Conservation (phyloP, 2,888 invertebrate genomes). For the Alitta virens region DNA sequence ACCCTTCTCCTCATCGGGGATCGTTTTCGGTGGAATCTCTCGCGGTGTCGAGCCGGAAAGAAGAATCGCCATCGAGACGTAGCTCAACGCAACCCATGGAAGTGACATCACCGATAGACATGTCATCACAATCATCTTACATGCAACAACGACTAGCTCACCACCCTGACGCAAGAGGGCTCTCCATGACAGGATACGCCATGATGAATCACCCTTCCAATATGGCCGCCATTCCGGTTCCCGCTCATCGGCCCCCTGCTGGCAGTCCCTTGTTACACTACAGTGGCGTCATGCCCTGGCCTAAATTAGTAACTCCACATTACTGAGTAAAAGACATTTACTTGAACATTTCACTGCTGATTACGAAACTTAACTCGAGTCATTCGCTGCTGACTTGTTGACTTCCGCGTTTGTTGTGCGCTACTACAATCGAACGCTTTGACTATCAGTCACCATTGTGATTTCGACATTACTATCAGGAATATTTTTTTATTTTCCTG, state of each 20-base stretch:
- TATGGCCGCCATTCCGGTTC: constrained; percentile 8
- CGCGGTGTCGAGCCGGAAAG: constrained; percentile 8
- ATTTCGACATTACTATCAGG: no score
- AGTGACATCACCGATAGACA: not conserved
- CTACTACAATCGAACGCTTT: no score
- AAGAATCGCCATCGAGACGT: constrained; percentile 17
- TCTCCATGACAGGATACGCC: not conserved
- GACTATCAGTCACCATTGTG: no score
- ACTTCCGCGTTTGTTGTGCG: no score
- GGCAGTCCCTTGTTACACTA: constrained; percentile 1
- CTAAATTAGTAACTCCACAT: constrained; percentile 9
- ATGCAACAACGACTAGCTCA: not conserved
- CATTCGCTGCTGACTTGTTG: no score
- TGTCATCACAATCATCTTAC: not conserved
- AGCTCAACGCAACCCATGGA: constrained; percentile 20
- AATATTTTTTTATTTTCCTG: no score
- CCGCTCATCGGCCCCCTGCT: not conserved
- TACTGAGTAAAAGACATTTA: no score
- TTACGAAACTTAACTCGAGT: not conserved
- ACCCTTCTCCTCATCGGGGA: not conserved
- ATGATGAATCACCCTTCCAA: constrained; percentile 20
- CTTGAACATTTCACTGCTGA: no score
- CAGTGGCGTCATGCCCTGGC: not conserved
- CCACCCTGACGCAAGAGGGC: not conserved
- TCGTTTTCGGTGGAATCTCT: not conserved